Base-by-base conservation (phyloP, 2,113 vertebrate species). In the Oreochromis spilurus region DNA sequence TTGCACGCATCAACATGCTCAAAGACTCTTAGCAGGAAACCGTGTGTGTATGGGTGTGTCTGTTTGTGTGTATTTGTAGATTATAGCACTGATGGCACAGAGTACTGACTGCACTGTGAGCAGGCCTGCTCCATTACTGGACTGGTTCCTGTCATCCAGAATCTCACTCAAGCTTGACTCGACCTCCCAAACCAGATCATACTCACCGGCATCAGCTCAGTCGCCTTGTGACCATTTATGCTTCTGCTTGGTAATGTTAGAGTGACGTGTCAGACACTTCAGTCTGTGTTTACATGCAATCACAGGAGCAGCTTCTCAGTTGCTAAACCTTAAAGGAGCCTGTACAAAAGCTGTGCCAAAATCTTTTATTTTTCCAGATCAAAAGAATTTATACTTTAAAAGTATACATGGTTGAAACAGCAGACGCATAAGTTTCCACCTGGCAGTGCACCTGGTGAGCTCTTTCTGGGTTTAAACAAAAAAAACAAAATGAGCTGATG, bases 1-100 rank as follows among this genome's bases (percentile, higher is more conserved):
- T 98, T 0, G 98, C 98, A 4, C 97, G 98, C 60, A 99, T 99
- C 96, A 98, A 97, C 94, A 98, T 98, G 98, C 97, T 99, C 40
- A 99, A 98, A 94, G 98, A 99, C 96, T 98, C 98, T n/a, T 99
- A 98, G 97, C 97, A 94, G 81, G 8, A 87, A 54, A n/a, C 6
- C 3, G 57, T 26, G 80, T 52, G 84, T 77, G 45, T 81, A 50
- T 83, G 62, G n/a, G 40, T 48, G 70, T 19, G 21, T 26, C 40
- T 48, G 40, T 45, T 16, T 24, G 21, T 48, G n/a, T 48, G 70
- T 62, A 17, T 52, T 36, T 24, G 67, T 50, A 4, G 16, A 79
- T 55, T 77, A 54, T 60, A 88, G 88, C 88, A 91, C 89, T 91
- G 91, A 87, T 85, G 31, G 57, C 85, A 92, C 86, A 52, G 82